Conservation (phyloP, 2,888 invertebrate genomes). For the Pharmacophagus antenor region DNA sequence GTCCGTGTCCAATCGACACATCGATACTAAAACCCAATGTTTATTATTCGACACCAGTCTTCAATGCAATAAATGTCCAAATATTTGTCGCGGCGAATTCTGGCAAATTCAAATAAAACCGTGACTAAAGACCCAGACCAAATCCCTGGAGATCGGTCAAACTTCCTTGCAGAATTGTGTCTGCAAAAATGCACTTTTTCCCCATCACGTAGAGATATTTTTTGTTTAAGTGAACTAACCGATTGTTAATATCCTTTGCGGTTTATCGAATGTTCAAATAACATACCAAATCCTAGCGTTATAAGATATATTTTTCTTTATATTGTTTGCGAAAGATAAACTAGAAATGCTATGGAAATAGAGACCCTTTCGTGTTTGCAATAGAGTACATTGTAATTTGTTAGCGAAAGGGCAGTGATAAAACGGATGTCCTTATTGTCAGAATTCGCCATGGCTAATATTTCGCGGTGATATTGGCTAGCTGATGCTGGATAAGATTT, state of each 20-base stretch:
- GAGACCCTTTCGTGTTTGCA: slow-evolving; percentile 33
- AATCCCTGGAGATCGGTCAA: slow-evolving; percentile 75
- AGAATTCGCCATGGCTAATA: slow-evolving; percentile 75
- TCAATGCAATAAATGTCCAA: slow-evolving; percentile 74
- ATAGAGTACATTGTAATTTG: slow-evolving; percentile 37
- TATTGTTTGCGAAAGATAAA: slow-evolving; percentile 38
- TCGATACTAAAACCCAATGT: slow-evolving; percentile 34
- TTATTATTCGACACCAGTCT: slow-evolving; percentile 74
- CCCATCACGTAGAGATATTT: slow-evolving; percentile 4
- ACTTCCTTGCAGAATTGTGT: slow-evolving; percentile 28
- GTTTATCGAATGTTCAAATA: slow-evolving; percentile 39
- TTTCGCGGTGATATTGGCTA: slow-evolving; percentile 75
- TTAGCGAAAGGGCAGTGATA: slow-evolving; percentile 28
- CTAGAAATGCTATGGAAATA: slow-evolving; percentile 31
- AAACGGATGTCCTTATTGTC: slow-evolving; percentile 57
- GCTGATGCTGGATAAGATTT: slow-evolving; percentile 72
- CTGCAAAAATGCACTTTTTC: slow-evolving; percentile 35
- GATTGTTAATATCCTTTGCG: slow-evolving; percentile 37
- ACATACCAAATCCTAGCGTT: slow-evolving; percentile 40
- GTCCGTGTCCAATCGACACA: slow-evolving; percentile 57
- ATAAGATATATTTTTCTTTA: slow-evolving; percentile 46
- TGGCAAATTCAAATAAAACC: slow-evolving; percentile 76
- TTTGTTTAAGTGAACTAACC: slow-evolving; percentile 14
- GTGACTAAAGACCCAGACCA: slow-evolving; percentile 68
- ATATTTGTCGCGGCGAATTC: slow-evolving; percentile 75